Percentiles rank a stretch among this genome's conserved stretches.
These are phyloP conservation scores for Coracopsis vasa DNA, from an alignment of 2,113 vertebrate species.

Conservation along the genomic window DNA sequence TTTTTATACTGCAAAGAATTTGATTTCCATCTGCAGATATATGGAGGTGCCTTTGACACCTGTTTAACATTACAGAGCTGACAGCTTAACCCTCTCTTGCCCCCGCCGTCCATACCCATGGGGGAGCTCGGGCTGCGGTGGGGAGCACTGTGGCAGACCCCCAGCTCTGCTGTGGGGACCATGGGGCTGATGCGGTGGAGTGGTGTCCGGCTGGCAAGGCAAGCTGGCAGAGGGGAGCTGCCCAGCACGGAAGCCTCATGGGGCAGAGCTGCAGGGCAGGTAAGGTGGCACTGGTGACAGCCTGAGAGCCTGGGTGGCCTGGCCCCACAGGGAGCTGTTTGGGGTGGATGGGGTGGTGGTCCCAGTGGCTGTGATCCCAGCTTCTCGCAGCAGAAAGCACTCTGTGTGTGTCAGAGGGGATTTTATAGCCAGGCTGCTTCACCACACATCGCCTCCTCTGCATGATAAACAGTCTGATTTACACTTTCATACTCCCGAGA, in stretches of 20 bases:
- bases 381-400: conserved; percentile 21
- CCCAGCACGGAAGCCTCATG: accelerated
- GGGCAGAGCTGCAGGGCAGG: not conserved
- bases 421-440: not conserved
- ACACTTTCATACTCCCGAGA: not conserved
- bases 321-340: not conserved
- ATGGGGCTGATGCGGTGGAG: accelerated
- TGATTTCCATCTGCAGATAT: conserved; percentile 84
- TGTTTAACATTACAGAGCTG: conserved; percentile 76
- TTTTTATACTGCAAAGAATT: conserved; percentile 84
- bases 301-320: not conserved
- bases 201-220: not conserved
- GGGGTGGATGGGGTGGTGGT: not conserved
- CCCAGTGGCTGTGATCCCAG: not conserved
- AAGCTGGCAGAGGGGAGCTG: not conserved
- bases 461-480: not conserved
- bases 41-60: conserved; percentile 78
- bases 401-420: not conserved
- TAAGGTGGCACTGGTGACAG: not conserved
- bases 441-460: not conserved
- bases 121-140: not conserved
- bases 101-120: not conserved
- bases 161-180: not conserved
- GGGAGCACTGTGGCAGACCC: not conserved
- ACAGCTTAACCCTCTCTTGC: conserved; percentile 78